Conservation (phyloP, 2,113 vertebrate genomes). For the Sebastes schlegelii region DNA sequence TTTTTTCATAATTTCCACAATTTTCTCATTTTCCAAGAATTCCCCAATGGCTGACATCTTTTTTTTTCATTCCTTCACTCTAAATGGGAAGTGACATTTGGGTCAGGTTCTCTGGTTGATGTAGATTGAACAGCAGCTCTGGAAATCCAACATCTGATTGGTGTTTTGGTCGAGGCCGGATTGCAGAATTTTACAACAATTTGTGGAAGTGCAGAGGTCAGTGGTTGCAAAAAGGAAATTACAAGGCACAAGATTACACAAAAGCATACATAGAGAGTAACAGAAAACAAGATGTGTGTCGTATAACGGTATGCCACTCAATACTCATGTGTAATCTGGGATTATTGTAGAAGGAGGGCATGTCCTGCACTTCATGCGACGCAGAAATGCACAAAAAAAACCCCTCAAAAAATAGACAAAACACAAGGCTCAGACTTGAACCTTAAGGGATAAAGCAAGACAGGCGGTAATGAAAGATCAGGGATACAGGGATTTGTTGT, state of each 20-base stretch:
- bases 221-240: conserved; percentile 57
- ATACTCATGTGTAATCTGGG: conserved; percentile 77
- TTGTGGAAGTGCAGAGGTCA: conserved; percentile 54
- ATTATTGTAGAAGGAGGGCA: conserved; percentile 66
- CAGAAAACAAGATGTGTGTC: conserved; percentile 47
- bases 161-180: conserved; percentile 41
- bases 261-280: conserved; percentile 32
- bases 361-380: conserved; percentile 44
- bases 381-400: conserved; percentile 45
- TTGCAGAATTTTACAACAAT: conserved; percentile 63
- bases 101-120: conserved; percentile 51
- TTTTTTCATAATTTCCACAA: conserved; percentile 40
- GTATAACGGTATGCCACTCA: neutral
- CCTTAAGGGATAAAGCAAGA: conserved; percentile 64
- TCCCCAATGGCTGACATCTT: conserved; percentile 19
- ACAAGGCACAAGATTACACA: conserved; percentile 55
- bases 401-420: conserved; percentile 36
- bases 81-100: conserved; percentile 59
- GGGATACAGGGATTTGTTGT: conserved; percentile 67
- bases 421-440: conserved; percentile 54
- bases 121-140: conserved; percentile 41
- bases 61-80: conserved; percentile 23
- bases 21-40: conserved; percentile 32
- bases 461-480: conserved; percentile 66
- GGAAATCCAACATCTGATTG: conserved; percentile 63